Evolutionary conservation across 2,113 vertebrate genomes (phyloP).

Genomic region (Piprites chloris): DNA sequence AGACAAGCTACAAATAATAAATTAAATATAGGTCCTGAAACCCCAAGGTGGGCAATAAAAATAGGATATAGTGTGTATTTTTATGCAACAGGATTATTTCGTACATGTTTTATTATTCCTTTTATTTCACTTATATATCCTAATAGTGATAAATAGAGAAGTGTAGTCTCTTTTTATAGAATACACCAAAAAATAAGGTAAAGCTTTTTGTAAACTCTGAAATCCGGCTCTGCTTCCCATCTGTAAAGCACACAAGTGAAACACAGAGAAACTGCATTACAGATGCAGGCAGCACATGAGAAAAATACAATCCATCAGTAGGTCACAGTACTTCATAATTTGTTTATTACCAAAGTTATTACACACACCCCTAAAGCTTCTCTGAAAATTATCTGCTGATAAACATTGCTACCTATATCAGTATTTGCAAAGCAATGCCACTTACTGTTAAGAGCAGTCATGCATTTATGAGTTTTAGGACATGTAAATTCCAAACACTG

Average conservation of each 20-base stretch:
- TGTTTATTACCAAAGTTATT: not conserved
- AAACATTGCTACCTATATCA: not conserved
- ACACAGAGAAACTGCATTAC: not conserved
- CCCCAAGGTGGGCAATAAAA: not conserved
- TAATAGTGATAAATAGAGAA: not conserved
- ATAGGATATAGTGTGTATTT: not conserved
- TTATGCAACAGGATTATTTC: not conserved
- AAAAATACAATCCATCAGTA: not conserved
- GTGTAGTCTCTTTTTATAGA: not conserved
- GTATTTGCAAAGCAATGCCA: not conserved
- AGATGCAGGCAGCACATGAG: not conserved
- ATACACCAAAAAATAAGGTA: not conserved
- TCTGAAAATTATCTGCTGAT: not conserved
- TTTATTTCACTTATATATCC: not conserved
- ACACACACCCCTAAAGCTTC: not conserved
- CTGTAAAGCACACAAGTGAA: not conserved
- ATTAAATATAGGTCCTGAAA: not conserved
- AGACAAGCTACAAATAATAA: not conserved
- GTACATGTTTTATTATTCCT: not conserved
- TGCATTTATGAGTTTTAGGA: not conserved
- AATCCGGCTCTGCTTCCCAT: not conserved
- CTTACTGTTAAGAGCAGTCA: not conserved
- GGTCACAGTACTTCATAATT: not conserved
- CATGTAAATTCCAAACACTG: not conserved
- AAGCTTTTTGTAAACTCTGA: not conserved